Evolutionary conservation across 2,797 vertebrate genomes (phyloP).

Genomic region (Rhinophrynus dorsalis): DNA sequence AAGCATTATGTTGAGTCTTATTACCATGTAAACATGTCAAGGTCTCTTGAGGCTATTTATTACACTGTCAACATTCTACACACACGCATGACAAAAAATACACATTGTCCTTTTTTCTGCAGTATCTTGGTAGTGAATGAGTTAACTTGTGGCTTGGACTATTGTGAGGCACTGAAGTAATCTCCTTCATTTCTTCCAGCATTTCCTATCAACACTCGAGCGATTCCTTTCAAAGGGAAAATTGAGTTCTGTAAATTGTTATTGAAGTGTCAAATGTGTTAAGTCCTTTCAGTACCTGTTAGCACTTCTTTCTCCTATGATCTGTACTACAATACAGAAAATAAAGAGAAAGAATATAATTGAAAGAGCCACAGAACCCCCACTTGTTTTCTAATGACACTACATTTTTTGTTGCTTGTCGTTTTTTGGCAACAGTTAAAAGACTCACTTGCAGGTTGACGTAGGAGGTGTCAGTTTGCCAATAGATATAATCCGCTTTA

Average conservation of each 20-base stretch:
- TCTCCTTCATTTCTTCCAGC: conserved; percentile 27
- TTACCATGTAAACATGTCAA: too few species aligned
- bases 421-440: background rate
- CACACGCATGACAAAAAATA: too few species aligned
- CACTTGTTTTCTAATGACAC: background rate
- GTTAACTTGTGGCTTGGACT: conserved; percentile 4
- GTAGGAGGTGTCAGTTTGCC: conserved; percentile 1
- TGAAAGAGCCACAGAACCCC: background rate
- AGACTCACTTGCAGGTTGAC: conserved; percentile 18
- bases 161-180: conserved; percentile 30
- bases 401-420: fast-evolving
- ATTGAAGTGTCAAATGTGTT: conserved; percentile 52
- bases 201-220: conserved; percentile 38
- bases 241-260: conserved; percentile 40
- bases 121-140: too few species aligned
- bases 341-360: background rate
- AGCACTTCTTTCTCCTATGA: conserved; percentile 46
- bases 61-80: too few species aligned
- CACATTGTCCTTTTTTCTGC: too few species aligned
- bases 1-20: too few species aligned
- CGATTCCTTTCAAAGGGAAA: conserved; percentile 46
- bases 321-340: conserved; percentile 45
- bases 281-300: conserved; percentile 44
- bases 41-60: too few species aligned
- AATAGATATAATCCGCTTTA: conserved; percentile 32